Evolutionary conservation across 1,140 invertebrate genomes (phyloP).

Genomic region (Eulimnadia texana): DNA sequence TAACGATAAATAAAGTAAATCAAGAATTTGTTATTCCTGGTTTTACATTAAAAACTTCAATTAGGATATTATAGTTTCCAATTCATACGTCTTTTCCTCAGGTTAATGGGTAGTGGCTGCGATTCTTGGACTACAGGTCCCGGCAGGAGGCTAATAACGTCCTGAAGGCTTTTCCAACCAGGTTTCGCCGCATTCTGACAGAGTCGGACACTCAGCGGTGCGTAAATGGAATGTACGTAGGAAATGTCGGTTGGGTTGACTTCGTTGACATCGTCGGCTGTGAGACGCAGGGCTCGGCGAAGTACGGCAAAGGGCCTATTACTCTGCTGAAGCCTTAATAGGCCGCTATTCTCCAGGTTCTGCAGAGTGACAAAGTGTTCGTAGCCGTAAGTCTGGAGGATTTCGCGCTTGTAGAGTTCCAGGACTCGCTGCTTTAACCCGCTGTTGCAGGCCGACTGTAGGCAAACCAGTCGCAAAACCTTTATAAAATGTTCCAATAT

Average conservation of each 20-base stretch:
- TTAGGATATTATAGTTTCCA: neutral
- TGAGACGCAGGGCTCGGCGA: slow-evolving; percentile 53
- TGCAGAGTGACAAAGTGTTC: slow-evolving; percentile 66
- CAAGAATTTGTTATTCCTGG: too few species aligned
- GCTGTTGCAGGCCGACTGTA: slow-evolving; percentile 72
- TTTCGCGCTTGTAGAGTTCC: slow-evolving; percentile 83
- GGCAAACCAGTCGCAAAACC: slow-evolving; percentile 71
- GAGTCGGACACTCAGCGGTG: slow-evolving; percentile 77
- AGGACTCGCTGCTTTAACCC: slow-evolving; percentile 80
- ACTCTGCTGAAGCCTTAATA: slow-evolving; percentile 46
- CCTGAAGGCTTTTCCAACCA: slow-evolving; percentile 58
- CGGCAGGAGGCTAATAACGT: slow-evolving; percentile 46
- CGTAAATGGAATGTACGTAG: slow-evolving; percentile 87
- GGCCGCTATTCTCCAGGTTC: slow-evolving; percentile 74
- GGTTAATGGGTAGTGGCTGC: slow-evolving; percentile 32
- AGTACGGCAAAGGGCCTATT: slow-evolving; percentile 31
- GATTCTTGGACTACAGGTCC: slow-evolving; percentile 42
- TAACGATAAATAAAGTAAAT: too few species aligned
- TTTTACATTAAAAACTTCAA: too few species aligned
- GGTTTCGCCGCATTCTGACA: slow-evolving; percentile 69
- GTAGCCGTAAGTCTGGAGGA: slow-evolving; percentile 82
- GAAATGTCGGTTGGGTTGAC: slow-evolving; percentile 73
- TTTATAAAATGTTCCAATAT: slow-evolving; percentile 22
- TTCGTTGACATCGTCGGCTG: slow-evolving; percentile 74
- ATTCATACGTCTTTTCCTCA: slow-evolving; percentile 23